Conservation (phyloP, 2,113 vertebrate genomes). For the Pontoporia blainvillei region DNA sequence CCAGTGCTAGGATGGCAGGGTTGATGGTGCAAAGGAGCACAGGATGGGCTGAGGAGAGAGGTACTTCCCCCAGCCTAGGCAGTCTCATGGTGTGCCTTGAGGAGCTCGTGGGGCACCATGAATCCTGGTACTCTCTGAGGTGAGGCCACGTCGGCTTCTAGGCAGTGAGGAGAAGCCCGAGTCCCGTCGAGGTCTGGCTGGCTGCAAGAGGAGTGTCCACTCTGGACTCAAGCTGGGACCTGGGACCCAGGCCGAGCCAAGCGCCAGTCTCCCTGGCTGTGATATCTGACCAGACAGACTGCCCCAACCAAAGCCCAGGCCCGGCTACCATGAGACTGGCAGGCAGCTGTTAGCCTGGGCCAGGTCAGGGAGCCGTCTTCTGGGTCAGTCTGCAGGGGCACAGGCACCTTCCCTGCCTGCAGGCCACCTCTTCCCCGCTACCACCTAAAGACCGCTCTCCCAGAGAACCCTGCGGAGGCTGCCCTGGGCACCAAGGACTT, state of each 20-base stretch:
- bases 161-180: not conserved
- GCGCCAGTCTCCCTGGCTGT: not conserved
- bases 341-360: too few relatives aligned
- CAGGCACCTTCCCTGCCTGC: too few relatives aligned
- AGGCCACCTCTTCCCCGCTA: not conserved
- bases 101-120: rapidly evolving
- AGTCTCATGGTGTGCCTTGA: rapidly evolving
- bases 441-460: not conserved
- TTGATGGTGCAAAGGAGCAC: not conserved
- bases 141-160: rapidly evolving
- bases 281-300: not conserved
- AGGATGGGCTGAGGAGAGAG: not conserved
- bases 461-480: not conserved
- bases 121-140: rapidly evolving
- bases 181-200: not conserved
- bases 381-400: rapidly evolving
- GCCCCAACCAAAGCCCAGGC: not conserved
- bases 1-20: not conserved
- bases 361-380: too few relatives aligned
- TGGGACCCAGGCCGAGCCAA: not conserved
- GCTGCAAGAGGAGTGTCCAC: not conserved
- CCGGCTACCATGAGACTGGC: not conserved
- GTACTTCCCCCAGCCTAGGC: rapidly evolving
- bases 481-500: not conserved
- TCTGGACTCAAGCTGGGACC: not conserved